Percentiles rank a stretch among this genome's conserved stretches.
These are phyloP conservation scores for Lepidocyrtinus sp. DNA, from an alignment of 2,888 invertebrate genomes.

Conservation along the genomic window DNA sequence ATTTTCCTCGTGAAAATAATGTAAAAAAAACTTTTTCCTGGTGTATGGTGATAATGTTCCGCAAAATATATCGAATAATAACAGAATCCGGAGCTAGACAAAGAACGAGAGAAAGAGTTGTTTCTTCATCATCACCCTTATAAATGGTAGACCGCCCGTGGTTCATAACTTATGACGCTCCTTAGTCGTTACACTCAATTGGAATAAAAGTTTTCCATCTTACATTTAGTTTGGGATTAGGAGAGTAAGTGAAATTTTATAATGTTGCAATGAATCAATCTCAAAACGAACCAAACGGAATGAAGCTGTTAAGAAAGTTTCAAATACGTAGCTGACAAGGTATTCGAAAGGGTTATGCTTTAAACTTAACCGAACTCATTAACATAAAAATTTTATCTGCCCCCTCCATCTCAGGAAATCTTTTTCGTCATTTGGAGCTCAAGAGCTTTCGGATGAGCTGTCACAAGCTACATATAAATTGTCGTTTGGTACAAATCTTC, in stretches of 20 bases:
- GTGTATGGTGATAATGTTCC: neutral
- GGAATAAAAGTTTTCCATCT: neutral
- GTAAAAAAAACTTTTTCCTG: neutral
- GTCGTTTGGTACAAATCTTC: too few species aligned
- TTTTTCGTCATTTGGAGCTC: too few species aligned
- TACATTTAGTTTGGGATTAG: neutral
- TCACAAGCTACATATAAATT: too few species aligned
- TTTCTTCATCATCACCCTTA: slow-evolving; percentile 14
- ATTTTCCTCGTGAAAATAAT: slow-evolving; percentile 27
- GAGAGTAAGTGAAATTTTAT: slow-evolving; percentile 14
- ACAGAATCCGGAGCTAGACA: slow-evolving; percentile 29
- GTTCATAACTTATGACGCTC: slow-evolving; percentile 48
- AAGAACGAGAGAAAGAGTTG: neutral
- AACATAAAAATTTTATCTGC: too few species aligned
- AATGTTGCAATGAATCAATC: slow-evolving; percentile 13
- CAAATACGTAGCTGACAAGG: too few species aligned
- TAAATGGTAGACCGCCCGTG: slow-evolving; percentile 22
- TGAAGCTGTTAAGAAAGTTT: neutral
- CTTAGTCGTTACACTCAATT: slow-evolving; percentile 19
- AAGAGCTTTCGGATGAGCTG: too few species aligned
- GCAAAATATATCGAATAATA: slow-evolving; percentile 39
- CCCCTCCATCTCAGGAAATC: too few species aligned
- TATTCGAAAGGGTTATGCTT: too few species aligned
- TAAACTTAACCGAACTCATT: too few species aligned
- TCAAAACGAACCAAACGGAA: neutral